Percentiles rank a stretch among this genome's conserved stretches.
These are phyloP conservation scores for Scaptodrosophila latifasciaeformis DNA, from an alignment of 2,888 invertebrate species.

Conservation along the genomic window DNA sequence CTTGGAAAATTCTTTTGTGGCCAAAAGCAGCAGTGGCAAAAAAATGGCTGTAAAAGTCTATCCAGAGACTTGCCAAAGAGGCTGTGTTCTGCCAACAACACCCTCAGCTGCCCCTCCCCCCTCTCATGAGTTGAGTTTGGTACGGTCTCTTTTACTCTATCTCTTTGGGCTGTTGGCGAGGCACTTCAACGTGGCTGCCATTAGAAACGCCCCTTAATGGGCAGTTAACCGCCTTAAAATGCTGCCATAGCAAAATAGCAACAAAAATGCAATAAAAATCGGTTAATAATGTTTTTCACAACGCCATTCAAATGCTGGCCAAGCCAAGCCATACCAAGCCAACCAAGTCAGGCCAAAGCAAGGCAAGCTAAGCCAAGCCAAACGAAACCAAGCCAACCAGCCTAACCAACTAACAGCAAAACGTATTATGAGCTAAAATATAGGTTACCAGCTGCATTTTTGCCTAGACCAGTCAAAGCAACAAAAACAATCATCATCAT, in stretches of 20 bases:
- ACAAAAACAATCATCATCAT: neutral
- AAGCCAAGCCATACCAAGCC: slow-evolving; percentile 28
- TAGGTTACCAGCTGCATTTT: slow-evolving; percentile 64
- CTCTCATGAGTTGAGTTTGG: too few species aligned
- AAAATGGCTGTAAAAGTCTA: slow-evolving; percentile 54
- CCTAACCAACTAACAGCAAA: slow-evolving; percentile 6
- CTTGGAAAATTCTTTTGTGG: slow-evolving; percentile 46
- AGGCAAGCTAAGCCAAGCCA: slow-evolving; percentile 26
- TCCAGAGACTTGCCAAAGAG: slow-evolving; percentile 32
- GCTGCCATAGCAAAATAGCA: slow-evolving; percentile 31
- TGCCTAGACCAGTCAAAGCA: slow-evolving; percentile 5
- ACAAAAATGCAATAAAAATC: slow-evolving; percentile 58
- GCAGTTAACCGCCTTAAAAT: slow-evolving; percentile 66
- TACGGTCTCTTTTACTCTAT: slow-evolving; percentile 4
- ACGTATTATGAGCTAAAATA: slow-evolving; percentile 56
- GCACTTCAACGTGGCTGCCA: slow-evolving; percentile 41
- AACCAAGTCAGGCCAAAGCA: slow-evolving; percentile 28
- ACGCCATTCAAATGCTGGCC: slow-evolving; percentile 58
- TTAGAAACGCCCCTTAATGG: slow-evolving; percentile 69
- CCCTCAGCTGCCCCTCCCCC: too few species aligned
- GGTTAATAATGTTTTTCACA: slow-evolving; percentile 70
- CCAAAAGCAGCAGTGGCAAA: slow-evolving; percentile 22
- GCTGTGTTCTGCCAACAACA: slow-evolving; percentile 3
- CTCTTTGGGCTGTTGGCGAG: slow-evolving; percentile 19
- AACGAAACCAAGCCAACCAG: neutral